phyloP scores from a whole-genome alignment of 2,113 vertebrate species.

The Tretioscincus oriximinensis region DNA sequence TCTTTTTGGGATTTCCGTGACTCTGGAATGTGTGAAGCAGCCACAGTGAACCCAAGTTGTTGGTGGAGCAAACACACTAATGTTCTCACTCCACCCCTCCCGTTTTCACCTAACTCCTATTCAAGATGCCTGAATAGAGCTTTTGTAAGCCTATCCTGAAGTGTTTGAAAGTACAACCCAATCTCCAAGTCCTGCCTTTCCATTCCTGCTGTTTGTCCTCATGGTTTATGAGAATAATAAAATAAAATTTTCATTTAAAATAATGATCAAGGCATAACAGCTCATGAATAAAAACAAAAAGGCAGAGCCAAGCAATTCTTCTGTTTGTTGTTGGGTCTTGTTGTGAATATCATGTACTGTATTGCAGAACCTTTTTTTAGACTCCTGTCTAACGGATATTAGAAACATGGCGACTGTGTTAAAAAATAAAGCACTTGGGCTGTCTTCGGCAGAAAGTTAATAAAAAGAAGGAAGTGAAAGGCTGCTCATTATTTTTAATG shows the following conservation, averaged over 20 bases:
- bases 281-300: background rate
- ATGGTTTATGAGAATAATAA: background rate
- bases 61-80: too few relatives aligned
- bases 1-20: too few relatives aligned
- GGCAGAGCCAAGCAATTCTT: background rate
- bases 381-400: conserved; percentile 65
- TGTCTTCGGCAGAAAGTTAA: conserved; percentile 77
- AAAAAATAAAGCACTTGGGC: conserved; percentile 68
- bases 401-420: conserved; percentile 62
- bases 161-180: background rate
- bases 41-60: too few relatives aligned
- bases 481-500: conserved; percentile 90
- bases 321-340: conserved; percentile 35
- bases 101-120: background rate
- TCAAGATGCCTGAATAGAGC: too few relatives aligned
- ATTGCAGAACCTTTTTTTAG: conserved; percentile 43
- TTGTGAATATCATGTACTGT: conserved; percentile 33
- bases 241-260: background rate
- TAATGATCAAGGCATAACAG: background rate
- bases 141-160: background rate
- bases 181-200: background rate
- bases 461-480: conserved; percentile 78
- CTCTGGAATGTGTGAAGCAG: too few relatives aligned
- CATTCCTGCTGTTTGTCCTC: background rate
- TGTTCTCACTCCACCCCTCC: too few relatives aligned